Conservation (phyloP, 2,113 vertebrate species). For the Pyxicephalus adspersus region DNA sequence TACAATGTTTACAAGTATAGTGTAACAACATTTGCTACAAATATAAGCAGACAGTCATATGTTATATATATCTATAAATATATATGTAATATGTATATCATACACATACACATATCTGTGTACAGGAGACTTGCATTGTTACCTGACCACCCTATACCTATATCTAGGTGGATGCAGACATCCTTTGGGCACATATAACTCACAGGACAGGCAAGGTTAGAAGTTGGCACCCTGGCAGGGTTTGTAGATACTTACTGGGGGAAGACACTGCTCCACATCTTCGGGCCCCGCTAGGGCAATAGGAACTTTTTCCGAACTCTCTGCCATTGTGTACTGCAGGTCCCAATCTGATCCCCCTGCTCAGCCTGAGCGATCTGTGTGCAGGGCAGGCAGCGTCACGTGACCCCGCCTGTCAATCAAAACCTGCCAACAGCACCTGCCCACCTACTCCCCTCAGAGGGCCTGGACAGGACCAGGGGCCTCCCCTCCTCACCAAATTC, state of each 20-base stretch:
- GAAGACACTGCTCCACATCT: conserved; percentile 72
- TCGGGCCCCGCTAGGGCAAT: conserved; percentile 74
- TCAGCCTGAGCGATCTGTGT: conserved; percentile 50
- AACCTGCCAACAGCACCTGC: conserved; percentile 7
- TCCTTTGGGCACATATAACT: not conserved
- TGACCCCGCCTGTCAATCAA: conserved; percentile 25
- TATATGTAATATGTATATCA: not conserved
- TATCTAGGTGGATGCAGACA: not conserved
- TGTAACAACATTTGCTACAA: not conserved
- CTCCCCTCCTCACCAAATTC: no score
- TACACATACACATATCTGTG: not conserved
- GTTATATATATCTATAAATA: not conserved
- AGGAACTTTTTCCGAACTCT: conserved; percentile 76
- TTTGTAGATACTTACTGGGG: conserved; percentile 77
- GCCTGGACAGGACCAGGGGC: no score
- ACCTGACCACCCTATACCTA: not conserved
- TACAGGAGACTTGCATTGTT: no score
- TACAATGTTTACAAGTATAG: no score
- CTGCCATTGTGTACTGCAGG: conserved; percentile 69
- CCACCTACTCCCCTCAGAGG: not conserved
- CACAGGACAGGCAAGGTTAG: not conserved
- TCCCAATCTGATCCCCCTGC: conserved; percentile 45
- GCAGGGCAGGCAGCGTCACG: conserved; percentile 19
- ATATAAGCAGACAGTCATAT: not conserved
- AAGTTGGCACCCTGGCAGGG: not conserved